Percentiles rank a stretch among this genome's conserved stretches.
These are phyloP conservation scores for Orchesella flavescens DNA, from an alignment of 2,888 invertebrate genomes.

Conservation along the genomic window DNA sequence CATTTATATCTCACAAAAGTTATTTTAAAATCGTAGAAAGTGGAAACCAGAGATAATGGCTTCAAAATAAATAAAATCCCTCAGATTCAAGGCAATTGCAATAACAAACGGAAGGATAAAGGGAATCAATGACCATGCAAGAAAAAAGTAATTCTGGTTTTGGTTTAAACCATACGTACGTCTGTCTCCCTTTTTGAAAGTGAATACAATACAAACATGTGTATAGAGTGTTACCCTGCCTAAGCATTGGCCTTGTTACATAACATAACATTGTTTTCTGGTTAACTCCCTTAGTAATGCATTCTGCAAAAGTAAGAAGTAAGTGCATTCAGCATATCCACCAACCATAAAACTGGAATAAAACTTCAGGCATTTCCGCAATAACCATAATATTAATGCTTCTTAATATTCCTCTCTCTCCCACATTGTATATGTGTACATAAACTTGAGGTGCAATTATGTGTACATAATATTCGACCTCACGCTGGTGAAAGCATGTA, in stretches of 20 bases:
- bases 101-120: conserved; percentile 1
- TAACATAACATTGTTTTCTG: too few relatives aligned
- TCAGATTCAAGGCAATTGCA: too few relatives aligned
- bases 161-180: too few relatives aligned
- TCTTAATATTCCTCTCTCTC: not conserved
- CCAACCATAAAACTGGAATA: not conserved
- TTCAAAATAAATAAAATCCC: too few relatives aligned
- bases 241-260: too few relatives aligned
- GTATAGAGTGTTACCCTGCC: too few relatives aligned
- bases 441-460: conserved; percentile 21
- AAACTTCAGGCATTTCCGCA: conserved; percentile 10
- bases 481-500: conserved; percentile 41
- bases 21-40: too few relatives aligned
- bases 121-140: conserved; percentile 35
- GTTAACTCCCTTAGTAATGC: conserved; percentile 4
- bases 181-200: too few relatives aligned
- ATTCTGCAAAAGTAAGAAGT: not conserved
- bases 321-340: not conserved
- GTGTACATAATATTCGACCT: conserved; percentile 31
- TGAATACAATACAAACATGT: too few relatives aligned
- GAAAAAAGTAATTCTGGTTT: not conserved
- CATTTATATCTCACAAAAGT: not conserved
- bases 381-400: conserved; percentile 14
- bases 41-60: too few relatives aligned
- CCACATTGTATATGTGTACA: conserved; percentile 3